These are phyloP conservation scores for Phyllotreta cruciferae DNA, from an alignment of 2,888 invertebrate genomes.

Conservation along the genomic window DNA sequence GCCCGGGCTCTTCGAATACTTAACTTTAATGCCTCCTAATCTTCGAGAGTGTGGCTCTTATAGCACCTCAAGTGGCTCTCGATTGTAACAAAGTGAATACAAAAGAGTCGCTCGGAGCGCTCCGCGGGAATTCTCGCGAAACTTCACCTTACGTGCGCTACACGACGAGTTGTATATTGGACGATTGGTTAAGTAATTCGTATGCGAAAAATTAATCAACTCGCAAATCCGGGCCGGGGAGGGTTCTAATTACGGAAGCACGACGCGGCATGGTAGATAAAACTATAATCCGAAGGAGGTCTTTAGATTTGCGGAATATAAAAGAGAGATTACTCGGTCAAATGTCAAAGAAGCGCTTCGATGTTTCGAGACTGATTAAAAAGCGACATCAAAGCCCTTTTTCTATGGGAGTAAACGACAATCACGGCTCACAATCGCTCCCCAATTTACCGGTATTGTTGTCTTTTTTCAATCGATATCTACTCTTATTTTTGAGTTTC, in stretches of 20 bases:
- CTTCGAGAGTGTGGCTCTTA: constrained; percentile 54
- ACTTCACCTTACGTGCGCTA: too few relatives aligned
- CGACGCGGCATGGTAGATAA: constrained; percentile 40
- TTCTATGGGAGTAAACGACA: constrained; percentile 58
- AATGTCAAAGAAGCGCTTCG: constrained; percentile 60
- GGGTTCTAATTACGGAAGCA: constrained; percentile 13
- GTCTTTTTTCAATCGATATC: constrained; percentile 61
- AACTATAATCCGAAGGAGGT: constrained; percentile 47
- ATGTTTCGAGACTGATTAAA: constrained; percentile 60
- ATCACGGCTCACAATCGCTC: constrained; percentile 60
- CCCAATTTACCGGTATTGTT: constrained; percentile 60
- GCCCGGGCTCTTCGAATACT: constrained; percentile 51
- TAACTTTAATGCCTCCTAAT: constrained; percentile 58
- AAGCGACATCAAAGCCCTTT: constrained; percentile 59
- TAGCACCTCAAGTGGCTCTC: constrained; percentile 58
- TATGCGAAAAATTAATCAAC: background rate
- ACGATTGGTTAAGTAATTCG: too few relatives aligned
- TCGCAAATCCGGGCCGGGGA: background rate
- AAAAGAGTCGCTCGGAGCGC: constrained; percentile 37
- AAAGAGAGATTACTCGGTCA: constrained; percentile 61
- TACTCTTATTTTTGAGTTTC: constrained; percentile 56
- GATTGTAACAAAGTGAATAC: constrained; percentile 52
- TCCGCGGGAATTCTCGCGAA: background rate
- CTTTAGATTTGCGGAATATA: constrained; percentile 47
- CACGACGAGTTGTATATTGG: too few relatives aligned